Evolutionary conservation across 2,888 invertebrate species (phyloP), one percentile per base, ranked within the genome.

Genomic region (Nycteola revayana): DNA sequence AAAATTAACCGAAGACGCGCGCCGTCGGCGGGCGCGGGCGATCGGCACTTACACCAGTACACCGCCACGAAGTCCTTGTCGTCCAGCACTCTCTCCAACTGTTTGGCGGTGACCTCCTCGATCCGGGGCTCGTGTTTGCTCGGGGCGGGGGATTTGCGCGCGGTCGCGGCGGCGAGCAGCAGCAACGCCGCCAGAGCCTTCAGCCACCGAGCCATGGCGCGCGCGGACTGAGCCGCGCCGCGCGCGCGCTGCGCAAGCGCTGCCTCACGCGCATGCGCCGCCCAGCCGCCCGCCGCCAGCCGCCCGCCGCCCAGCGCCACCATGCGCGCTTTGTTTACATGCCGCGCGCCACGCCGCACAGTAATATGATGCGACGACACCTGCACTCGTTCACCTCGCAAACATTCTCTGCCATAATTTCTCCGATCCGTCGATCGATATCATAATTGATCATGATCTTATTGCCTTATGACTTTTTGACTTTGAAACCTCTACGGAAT

Each of bases 1-100:
- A 66, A 75, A 69, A 66, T 68, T 61, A 66, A 54, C 60, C 60
- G 66, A 55, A 65, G 71, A 60, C 66, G 66, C 68, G 57, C 65
- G 63, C 65, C 66, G 66, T 56, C 60, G 55, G 49, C 44, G 36
- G 56, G 64, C 68, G 52, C 54, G 58, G 63, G 49, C 64, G 32
- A 45, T 49, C 49, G 49, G 54, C 90, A 96, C 96, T 96, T 94
- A 97, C 96, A 97, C 96, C 96, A 97, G 90, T 95, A 96, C 89
- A 96, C 96, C 81, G 96, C 96, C 83, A 97, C 96, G 91, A 95
- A 96, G 90, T 96, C 96, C 92, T 96, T 96, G 67, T 96, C 95
- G 85, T 93, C 92, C 81, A 97, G 92, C 69, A 96, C 92, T 80
- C 95, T 93, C 81, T 96, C 96, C 90, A 96, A 92, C 90, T 96